A percentile compares a stretch with the other conserved stretches of the same genome.
phyloP scores from a whole-genome alignment of 2,113 vertebrate genomes.

The Gnathonemus echidnorhynchus region DNA sequence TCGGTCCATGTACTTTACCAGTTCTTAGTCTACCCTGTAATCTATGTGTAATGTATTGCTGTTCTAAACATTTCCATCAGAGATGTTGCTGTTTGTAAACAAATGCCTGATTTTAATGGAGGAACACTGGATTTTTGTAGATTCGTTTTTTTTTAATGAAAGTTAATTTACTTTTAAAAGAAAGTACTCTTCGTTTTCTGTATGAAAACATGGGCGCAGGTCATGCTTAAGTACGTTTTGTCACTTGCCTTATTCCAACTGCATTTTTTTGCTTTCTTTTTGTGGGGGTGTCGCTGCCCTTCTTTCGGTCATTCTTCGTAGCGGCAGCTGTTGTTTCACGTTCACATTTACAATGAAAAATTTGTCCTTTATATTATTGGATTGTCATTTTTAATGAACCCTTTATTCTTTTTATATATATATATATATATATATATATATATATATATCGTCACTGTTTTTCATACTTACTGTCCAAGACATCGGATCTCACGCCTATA shows the following conservation, averaged over 20 bases:
- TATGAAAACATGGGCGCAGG: background rate
- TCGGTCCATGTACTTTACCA: background rate
- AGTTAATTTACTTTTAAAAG: background rate
- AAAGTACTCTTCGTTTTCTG: background rate
- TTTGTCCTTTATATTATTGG: background rate
- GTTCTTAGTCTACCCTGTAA: background rate
- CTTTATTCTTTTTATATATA: background rate
- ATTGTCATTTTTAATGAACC: background rate
- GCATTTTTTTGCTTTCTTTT: background rate
- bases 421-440: too few species aligned
- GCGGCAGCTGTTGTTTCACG: background rate
- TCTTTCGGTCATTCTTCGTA: background rate
- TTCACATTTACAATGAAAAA: background rate
- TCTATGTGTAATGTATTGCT: background rate
- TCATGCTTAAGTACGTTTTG: background rate
- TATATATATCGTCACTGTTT: background rate
- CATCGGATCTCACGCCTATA: background rate
- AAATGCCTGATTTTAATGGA: background rate
- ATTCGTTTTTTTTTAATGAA: slow-evolving; percentile 1
- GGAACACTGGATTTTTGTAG: background rate
- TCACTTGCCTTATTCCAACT: background rate
- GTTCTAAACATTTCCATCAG: background rate
- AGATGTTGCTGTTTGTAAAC: background rate
- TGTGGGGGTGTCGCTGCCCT: background rate
- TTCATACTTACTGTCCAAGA: background rate